Conservation (phyloP, 2,797 vertebrate species). For the Pogoniulus pusillus region DNA sequence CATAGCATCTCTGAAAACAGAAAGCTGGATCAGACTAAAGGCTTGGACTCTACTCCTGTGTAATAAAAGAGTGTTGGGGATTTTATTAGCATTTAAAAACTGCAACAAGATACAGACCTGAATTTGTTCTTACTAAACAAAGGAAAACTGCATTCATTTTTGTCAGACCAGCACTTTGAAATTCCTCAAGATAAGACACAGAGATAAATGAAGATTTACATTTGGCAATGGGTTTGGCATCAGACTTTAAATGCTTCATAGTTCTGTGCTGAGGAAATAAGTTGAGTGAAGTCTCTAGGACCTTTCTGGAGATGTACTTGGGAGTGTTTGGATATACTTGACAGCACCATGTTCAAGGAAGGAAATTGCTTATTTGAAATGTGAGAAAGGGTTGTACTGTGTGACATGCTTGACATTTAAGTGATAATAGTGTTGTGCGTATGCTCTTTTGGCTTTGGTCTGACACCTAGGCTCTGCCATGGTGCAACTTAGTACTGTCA, state of each 20-base stretch:
- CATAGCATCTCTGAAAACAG: background rate
- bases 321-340: conserved; percentile 52
- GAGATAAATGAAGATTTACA: conserved; percentile 62
- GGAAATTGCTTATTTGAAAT: conserved; percentile 40
- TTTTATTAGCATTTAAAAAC: background rate
- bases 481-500: conserved; percentile 49
- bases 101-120: conserved; percentile 33
- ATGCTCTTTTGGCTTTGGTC: conserved; percentile 64
- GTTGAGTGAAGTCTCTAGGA: conserved; percentile 67
- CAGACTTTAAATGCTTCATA: conserved; percentile 48
- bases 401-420: conserved; percentile 59
- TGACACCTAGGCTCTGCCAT: conserved; percentile 53
- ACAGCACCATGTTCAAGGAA: conserved; percentile 45
- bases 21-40: background rate
- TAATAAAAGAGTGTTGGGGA: background rate
- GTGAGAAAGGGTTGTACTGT: conserved; percentile 42
- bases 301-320: conserved; percentile 21
- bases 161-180: conserved; percentile 58
- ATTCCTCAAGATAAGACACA: conserved; percentile 54
- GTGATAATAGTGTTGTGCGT: conserved; percentile 35
- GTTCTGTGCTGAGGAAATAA: conserved; percentile 62
- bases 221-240: conserved; percentile 60
- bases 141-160: conserved; percentile 27
- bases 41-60: background rate
- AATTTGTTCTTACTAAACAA: conserved; percentile 41